phyloP scores from a whole-genome alignment of 2,797 vertebrate genomes.

The Phrynocephalus vlangalii region DNA sequence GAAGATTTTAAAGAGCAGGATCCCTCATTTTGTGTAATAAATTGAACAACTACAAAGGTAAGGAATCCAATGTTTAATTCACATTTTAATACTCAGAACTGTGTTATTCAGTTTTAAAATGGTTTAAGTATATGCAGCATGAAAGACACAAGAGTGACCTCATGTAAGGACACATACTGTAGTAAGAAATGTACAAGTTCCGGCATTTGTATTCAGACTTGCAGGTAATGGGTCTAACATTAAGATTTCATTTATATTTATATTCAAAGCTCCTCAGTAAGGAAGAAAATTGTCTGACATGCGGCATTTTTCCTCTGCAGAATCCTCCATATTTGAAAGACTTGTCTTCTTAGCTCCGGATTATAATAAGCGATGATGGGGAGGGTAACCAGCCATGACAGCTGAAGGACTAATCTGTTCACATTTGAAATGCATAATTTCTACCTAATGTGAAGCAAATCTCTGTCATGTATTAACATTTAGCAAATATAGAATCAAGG shows the following conservation, averaged over 20 bases:
- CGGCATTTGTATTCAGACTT: constrained; percentile 38
- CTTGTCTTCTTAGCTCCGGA: constrained; percentile 17
- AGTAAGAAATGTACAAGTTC: constrained; percentile 10
- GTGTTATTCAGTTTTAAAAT: constrained; percentile 20
- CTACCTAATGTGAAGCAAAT: background rate
- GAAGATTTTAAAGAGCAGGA: constrained; percentile 16
- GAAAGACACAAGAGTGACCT: constrained; percentile 40
- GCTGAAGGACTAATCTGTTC: constrained; percentile 50
- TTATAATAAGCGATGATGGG: constrained; percentile 24
- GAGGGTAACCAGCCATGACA: constrained; percentile 31
- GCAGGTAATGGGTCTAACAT: constrained; percentile 40
- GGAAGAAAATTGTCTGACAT: constrained; percentile 34
- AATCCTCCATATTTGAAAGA: constrained; percentile 39
- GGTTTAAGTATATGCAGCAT: constrained; percentile 48
- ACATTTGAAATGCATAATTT: constrained; percentile 31
- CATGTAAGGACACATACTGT: background rate
- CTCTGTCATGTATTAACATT: constrained; percentile 13
- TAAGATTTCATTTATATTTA: constrained; percentile 44
- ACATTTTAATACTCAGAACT: constrained; percentile 16
- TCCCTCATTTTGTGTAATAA: background rate
- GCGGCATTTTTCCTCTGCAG: background rate
- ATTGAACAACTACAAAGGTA: constrained; percentile 11
- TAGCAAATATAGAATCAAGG: constrained; percentile 12
- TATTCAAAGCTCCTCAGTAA: constrained; percentile 30
- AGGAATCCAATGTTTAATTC: constrained; percentile 17